These are phyloP conservation scores for Drosophila niveifrons DNA, from an alignment of 2,888 invertebrate species.

Conservation along the genomic window DNA sequence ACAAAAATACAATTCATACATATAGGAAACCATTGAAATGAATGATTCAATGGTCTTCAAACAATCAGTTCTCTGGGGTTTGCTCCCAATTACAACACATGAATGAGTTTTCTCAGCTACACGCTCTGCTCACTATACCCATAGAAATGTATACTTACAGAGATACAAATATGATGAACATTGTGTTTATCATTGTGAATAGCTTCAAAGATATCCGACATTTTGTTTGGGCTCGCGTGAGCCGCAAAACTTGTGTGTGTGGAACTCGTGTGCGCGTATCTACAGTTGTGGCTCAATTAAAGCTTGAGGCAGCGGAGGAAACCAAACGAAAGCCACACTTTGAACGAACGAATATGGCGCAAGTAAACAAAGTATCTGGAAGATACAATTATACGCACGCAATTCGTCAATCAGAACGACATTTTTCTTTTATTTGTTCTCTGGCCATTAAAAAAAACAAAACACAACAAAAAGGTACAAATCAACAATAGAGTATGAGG, in stretches of 20 bases:
- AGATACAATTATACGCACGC: conserved; percentile 85
- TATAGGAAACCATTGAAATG: conserved; percentile 14
- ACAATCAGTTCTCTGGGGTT: conserved; percentile 29
- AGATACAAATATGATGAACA: conserved; percentile 13
- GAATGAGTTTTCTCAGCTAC: conserved; percentile 61
- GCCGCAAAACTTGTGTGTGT: conserved; percentile 47
- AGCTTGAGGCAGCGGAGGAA: conserved; percentile 50
- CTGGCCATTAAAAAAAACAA: conserved; percentile 66
- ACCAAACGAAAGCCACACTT: conserved; percentile 51
- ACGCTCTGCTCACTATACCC: conserved; percentile 38
- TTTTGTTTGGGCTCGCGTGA: conserved; percentile 73
- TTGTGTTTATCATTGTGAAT: conserved; percentile 38
- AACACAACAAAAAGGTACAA: conserved; percentile 37
- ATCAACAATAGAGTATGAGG: conserved; percentile 3
- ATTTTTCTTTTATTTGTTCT: conserved; percentile 82
- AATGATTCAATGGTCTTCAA: conserved; percentile 28
- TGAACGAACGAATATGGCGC: conserved; percentile 65
- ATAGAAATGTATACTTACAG: conserved; percentile 14
- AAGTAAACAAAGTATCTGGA: conserved; percentile 80
- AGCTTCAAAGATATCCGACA: conserved; percentile 75
- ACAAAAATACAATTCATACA: neutral
- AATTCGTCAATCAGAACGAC: conserved; percentile 85
- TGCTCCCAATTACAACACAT: conserved; percentile 58
- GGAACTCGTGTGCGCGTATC: conserved; percentile 63
- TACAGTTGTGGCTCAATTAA: conserved; percentile 76